Conservation (phyloP, 2,888 invertebrate genomes). For the Scrobipalpa atriplicella region DNA sequence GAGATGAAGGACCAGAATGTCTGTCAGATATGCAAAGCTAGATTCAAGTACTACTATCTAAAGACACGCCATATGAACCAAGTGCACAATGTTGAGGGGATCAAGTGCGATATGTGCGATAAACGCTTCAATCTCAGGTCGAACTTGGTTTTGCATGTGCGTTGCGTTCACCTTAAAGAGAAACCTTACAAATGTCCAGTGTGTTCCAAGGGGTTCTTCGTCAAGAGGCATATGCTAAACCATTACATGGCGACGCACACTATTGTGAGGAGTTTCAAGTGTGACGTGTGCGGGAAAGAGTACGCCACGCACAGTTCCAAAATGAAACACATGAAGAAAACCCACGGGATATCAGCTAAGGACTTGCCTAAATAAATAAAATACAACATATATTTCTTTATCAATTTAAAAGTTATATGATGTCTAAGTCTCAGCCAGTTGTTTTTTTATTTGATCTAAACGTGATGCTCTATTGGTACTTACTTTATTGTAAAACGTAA, state of each 20-base stretch:
- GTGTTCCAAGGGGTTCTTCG: conserved; percentile 75
- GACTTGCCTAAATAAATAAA: conserved; percentile 41
- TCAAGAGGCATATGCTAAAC: conserved; percentile 71
- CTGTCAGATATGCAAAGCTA: conserved; percentile 72
- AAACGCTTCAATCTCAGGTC: conserved; percentile 75
- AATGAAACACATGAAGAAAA: conserved; percentile 74
- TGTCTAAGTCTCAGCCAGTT: too few relatives aligned
- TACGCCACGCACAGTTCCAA: conserved; percentile 74
- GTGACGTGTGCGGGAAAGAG: conserved; percentile 83
- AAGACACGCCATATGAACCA: conserved; percentile 75
- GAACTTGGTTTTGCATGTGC: conserved; percentile 67
- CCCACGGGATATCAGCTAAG: conserved; percentile 62
- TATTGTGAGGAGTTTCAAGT: conserved; percentile 80
- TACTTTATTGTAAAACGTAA: too few relatives aligned
- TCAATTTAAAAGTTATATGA: too few relatives aligned
- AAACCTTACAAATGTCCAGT: conserved; percentile 72
- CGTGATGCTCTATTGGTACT: too few relatives aligned
- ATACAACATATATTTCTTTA: too few relatives aligned
- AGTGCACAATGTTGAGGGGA: conserved; percentile 69
- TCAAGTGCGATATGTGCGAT: conserved; percentile 71
- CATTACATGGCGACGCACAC: conserved; percentile 78
- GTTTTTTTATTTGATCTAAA: too few relatives aligned
- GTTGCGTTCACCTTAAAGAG: conserved; percentile 72
- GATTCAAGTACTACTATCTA: conserved; percentile 76
- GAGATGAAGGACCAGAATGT: conserved; percentile 76